Evolutionary conservation across 2,888 invertebrate species (phyloP), one percentile per base, ranked within the genome.

Genomic region (Perizoma flavofasciatum): DNA sequence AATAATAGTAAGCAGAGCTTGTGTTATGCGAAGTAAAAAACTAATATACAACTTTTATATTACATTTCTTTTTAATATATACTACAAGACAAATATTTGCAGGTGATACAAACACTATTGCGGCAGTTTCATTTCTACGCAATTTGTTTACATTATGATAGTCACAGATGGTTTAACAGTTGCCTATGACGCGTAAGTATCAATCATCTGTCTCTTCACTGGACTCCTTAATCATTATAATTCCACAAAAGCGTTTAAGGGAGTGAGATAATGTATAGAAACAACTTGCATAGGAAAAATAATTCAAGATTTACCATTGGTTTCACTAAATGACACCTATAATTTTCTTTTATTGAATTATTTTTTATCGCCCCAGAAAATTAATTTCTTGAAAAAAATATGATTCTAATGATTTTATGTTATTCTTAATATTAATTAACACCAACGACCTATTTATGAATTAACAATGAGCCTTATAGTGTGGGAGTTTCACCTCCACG

Each of bases 181-280:
- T 37, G 22, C 22, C 22, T 2, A 54, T 62, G 58, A 52, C 55
- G 37, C 53, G 56, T 61, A 61, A 52, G 59, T 66, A 68, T 64
- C 66, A 64, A 66, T 64, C 64, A 66, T 64, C 64, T 61, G 63
- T 46, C 64, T 48, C 51, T 51, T 49, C 34, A 22, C 34, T 41
- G 52, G 55, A 52, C 32, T 55, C 55, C 62, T 67, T 65, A 67
- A 64, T 65, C 63, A 64, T 63, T 65, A 52, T 59, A 55, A 64
- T 60, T 57, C 63, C 63, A 55, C 63, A 58, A 56, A 55, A 46
- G 61, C 45, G 59, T 56, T 41, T 55, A 65, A 55, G 63, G 57
- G 59, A 65, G 60, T 40, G 52, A 50, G 45, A 53, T 48, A 58
- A 59, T 50, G 53, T 53, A 61, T 43, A 34, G 44, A 52, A 55